A percentile compares a stretch with the other conserved stretches of the same genome.
These are phyloP conservation scores for Ictalurus furcatus DNA, from an alignment of 2,113 vertebrate species.

Conservation along the genomic window DNA sequence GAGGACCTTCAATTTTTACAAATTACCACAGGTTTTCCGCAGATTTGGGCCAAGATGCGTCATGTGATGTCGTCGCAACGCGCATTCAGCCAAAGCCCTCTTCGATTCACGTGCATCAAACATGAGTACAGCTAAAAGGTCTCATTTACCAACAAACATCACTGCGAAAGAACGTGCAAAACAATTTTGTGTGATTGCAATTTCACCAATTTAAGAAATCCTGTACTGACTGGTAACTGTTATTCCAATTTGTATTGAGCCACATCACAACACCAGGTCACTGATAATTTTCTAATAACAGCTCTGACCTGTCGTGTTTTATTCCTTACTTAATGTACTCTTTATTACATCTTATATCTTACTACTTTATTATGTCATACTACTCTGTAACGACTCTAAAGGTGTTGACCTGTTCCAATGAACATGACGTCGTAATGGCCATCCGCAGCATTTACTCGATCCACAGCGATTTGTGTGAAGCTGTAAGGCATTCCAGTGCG, in stretches of 20 bases:
- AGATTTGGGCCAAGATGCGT: too few species aligned
- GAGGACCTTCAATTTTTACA: too few species aligned
- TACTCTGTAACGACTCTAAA: neutral
- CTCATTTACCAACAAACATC: too few species aligned
- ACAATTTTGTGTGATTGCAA: too few species aligned
- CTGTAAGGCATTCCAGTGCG: conserved; percentile 83
- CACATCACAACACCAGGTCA: neutral
- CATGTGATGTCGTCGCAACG: too few species aligned
- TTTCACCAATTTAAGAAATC: too few species aligned
- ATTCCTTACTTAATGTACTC: neutral
- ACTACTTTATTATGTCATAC: neutral
- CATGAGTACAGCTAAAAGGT: too few species aligned
- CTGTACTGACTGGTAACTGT: neutral
- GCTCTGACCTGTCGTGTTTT: neutral
- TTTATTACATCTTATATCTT: too few species aligned
- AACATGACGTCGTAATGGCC: conserved; percentile 97
- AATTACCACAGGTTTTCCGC: too few species aligned
- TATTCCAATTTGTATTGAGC: neutral
- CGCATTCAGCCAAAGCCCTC: too few species aligned
- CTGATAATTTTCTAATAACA: neutral
- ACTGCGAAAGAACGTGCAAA: too few species aligned
- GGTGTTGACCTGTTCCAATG: conserved; percentile 87
- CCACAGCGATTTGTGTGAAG: conserved; percentile 87
- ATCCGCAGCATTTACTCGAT: conserved; percentile 85
- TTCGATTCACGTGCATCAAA: too few species aligned